Conservation (phyloP, 2,888 invertebrate genomes). For the Hypomecis punctinalis region DNA sequence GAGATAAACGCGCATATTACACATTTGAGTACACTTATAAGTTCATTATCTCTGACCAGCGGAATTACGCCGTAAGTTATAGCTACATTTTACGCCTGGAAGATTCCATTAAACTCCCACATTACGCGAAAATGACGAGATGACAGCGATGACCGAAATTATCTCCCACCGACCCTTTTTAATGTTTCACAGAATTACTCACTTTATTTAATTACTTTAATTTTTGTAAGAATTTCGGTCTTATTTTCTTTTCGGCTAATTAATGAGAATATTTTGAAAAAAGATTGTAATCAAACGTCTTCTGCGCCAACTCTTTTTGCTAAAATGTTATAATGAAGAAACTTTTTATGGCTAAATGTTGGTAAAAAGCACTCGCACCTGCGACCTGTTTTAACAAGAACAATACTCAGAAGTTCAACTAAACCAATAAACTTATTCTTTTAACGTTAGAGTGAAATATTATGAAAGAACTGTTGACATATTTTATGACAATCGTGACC, state of each 20-base stretch:
- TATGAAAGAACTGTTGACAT: constrained; percentile 33
- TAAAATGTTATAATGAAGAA: constrained; percentile 20
- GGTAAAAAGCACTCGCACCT: constrained; percentile 23
- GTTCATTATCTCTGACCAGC: constrained; percentile 49
- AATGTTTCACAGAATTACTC: constrained; percentile 30
- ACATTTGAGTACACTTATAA: constrained; percentile 53
- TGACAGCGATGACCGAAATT: constrained; percentile 32
- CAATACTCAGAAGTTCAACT: constrained; percentile 4
- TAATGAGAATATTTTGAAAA: constrained; percentile 16
- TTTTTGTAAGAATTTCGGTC: constrained; percentile 26
- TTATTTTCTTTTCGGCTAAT: constrained; percentile 19
- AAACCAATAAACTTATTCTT: constrained; percentile 24
- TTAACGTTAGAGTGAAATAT: constrained; percentile 21
- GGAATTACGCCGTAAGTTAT: constrained; percentile 32
- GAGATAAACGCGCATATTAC: constrained; percentile 57
- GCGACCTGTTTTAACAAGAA: constrained; percentile 24
- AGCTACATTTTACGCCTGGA: constrained; percentile 34
- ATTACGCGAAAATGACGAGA: constrained; percentile 31
- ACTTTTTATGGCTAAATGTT: constrained; percentile 1
- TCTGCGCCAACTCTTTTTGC: constrained; percentile 14
- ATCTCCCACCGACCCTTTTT: constrained; percentile 35
- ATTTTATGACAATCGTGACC: constrained; percentile 29
- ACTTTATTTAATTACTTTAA: constrained; percentile 29
- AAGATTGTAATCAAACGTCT: constrained; percentile 20
- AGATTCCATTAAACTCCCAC: constrained; percentile 29